Conservation (phyloP, 1,140 invertebrate species). For the Heliothis subflexa region DNA sequence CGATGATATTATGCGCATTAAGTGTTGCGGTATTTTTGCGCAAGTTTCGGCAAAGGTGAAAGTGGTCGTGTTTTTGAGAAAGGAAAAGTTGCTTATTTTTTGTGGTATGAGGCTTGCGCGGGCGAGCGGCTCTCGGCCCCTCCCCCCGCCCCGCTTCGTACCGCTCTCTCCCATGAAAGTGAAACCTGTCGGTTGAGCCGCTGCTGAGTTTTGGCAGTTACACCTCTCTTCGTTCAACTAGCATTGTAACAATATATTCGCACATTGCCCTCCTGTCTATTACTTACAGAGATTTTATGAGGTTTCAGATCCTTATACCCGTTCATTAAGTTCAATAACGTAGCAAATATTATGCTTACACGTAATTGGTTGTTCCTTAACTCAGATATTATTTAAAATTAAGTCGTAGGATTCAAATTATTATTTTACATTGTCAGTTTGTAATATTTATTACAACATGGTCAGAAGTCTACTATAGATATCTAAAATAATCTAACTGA, state of each 20-base stretch:
- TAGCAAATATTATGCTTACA: too few relatives aligned
- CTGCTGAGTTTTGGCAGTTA: conserved; percentile 16
- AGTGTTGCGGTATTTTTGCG: conserved; percentile 59
- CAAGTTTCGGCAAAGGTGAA: conserved; percentile 75
- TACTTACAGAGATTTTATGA: background rate
- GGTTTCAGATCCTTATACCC: background rate
- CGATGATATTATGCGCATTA: conserved; percentile 49
- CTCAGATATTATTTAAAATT: too few relatives aligned
- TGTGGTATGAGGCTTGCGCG: conserved; percentile 70
- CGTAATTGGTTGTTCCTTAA: too few relatives aligned
- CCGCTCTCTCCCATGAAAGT: conserved; percentile 66
- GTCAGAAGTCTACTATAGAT: too few relatives aligned
- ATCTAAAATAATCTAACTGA: too few relatives aligned
- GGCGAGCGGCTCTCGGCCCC: conserved; percentile 40
- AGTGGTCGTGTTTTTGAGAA: conserved; percentile 83
- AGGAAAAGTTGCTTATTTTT: conserved; percentile 84
- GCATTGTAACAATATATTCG: background rate
- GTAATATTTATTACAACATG: too few relatives aligned
- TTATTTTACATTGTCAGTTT: too few relatives aligned
- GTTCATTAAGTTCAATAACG: too few relatives aligned
- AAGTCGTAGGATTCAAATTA: too few relatives aligned
- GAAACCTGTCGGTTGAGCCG: conserved; percentile 60
- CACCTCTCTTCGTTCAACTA: background rate
- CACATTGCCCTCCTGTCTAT: background rate
- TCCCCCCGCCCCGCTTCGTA: conserved; percentile 40